Base-by-base conservation (phyloP, 2,888 invertebrate species). In the Eilema sororculum region DNA sequence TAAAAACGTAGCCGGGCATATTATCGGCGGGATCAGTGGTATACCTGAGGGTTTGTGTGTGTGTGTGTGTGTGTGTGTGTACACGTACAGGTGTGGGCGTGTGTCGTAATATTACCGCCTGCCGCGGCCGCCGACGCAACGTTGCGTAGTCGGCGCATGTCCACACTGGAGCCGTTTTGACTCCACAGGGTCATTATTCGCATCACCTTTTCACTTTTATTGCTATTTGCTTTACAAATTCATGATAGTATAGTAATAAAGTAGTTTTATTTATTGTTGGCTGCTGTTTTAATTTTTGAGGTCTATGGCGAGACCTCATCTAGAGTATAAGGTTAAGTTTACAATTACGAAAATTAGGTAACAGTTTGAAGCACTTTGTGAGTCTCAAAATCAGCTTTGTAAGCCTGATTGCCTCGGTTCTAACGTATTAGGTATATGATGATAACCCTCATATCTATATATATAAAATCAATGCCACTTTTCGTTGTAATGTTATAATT, bases 91-190 rank as follows among this genome's bases (percentile, higher is more conserved):
- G 77, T 89, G 92, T 92, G 85, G 86, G 93, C 84, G 92, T 92
- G 86, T 93, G 93, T 91, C 90, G 94, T 92, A 94, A 95, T 87
- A 82, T 76, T 82, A 82, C 84, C 73, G 81, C 82, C 85, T 84
- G 81, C 86, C 83, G 84, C 81, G 77, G 76, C 84, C 76, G 75
- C 81, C 78, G 88, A 89, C 91, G 90, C 91, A 90, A 86, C 87
- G 88, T 89, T 91, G 91, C 92, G 91, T 91, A 87, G 86, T 86
- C 73, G 76, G 76, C 65, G 63, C 75, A 82, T 76, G 90, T 86
- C 77, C 91, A 93, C 88, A 92, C 83, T 90, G 82, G 80, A 82
- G 82, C 24, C 60, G 37, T 58, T 65, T 65, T 65, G 57, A n/a
- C 20, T 65, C 30, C 3, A 16, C 24, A 16, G 28, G 28, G 25